phyloP scores from a whole-genome alignment of 2,797 vertebrate species.

The Peromyscus nudipes region DNA sequence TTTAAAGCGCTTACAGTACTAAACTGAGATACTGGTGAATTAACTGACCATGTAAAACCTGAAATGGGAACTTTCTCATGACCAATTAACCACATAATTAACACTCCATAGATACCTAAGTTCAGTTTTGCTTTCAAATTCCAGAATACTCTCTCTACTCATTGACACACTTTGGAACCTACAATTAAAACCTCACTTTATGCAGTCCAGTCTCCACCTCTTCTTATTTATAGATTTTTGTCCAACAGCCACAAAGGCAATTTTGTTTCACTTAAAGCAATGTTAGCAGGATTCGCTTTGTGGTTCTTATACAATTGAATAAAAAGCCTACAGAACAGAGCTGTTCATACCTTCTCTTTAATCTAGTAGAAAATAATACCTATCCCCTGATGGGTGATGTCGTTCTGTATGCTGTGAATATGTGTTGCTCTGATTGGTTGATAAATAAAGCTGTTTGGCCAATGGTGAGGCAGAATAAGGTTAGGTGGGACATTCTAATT shows the following conservation, averaged over 20 bases:
- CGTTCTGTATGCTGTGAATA: too few species aligned
- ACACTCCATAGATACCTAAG: conserved; percentile 51
- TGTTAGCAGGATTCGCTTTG: conserved; percentile 89
- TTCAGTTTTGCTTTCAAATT: conserved; percentile 74
- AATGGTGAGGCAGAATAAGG: too few species aligned
- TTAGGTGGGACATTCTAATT: too few species aligned
- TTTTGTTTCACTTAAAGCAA: conserved; percentile 86
- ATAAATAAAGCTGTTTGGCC: too few species aligned
- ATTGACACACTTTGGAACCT: conserved; percentile 73
- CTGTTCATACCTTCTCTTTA: conserved; percentile 87
- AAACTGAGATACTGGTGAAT: conserved; percentile 75
- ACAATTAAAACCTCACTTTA: conserved; percentile 76
- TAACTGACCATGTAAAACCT: conserved; percentile 83
- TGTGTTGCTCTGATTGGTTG: too few species aligned
- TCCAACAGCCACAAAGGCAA: conserved; percentile 76
- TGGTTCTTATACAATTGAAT: conserved; percentile 88
- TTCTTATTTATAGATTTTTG: conserved; percentile 76
- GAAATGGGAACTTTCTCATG: conserved; percentile 75
- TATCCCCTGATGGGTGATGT: conserved; percentile 7
- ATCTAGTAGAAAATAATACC: conserved; percentile 84
- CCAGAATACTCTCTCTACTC: background rate
- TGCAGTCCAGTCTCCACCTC: conserved; percentile 83
- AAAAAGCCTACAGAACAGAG: conserved; percentile 88
- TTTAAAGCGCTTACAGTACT: conserved; percentile 78
- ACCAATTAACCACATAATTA: background rate